A percentile compares a stretch with the other conserved stretches of the same genome.
Conservation (phyloP, 64 coral and sea anemone genomes). For the Porites lutea region DNA sequence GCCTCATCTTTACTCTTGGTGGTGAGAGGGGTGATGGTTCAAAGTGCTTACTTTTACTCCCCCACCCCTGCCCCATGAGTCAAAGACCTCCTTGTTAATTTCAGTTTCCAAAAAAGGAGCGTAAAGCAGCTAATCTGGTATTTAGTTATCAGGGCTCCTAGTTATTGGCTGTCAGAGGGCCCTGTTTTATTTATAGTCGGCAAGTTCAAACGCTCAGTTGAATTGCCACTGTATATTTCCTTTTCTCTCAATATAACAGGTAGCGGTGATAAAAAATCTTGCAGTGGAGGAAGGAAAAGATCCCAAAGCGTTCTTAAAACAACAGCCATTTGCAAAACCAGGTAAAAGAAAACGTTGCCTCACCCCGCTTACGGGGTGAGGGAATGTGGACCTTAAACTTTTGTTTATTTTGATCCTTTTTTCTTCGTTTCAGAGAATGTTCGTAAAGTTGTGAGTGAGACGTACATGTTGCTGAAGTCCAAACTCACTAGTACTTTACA, state of each 20-base stretch:
- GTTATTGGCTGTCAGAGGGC: no score
- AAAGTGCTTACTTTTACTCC: no score
- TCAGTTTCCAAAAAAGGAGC: no score
- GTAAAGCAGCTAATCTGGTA: no score
- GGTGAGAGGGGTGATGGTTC: no score
- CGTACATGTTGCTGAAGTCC: slow-evolving; percentile 98
- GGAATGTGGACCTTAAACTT: not conserved
- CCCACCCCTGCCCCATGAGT: no score
- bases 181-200: no score
- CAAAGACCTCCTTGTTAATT: no score
- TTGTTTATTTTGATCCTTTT: not conserved
- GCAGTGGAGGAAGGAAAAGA: slow-evolving; percentile 96
- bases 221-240: not conserved
- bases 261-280: slow-evolving; percentile 89
- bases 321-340: slow-evolving; percentile 97
- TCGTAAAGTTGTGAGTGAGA: slow-evolving; percentile 96
- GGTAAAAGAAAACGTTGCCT: slow-evolving; percentile 24
- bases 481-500: slow-evolving; percentile 97
- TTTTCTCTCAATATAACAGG: slow-evolving; percentile 31
- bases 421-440: slow-evolving; percentile 88
- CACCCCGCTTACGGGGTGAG: not conserved
- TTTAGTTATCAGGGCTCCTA: no score
- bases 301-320: slow-evolving; percentile 85
- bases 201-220: no score
- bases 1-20: no score